These are phyloP conservation scores for Drosophila sordidula DNA, from an alignment of 2,888 invertebrate genomes.

Conservation along the genomic window DNA sequence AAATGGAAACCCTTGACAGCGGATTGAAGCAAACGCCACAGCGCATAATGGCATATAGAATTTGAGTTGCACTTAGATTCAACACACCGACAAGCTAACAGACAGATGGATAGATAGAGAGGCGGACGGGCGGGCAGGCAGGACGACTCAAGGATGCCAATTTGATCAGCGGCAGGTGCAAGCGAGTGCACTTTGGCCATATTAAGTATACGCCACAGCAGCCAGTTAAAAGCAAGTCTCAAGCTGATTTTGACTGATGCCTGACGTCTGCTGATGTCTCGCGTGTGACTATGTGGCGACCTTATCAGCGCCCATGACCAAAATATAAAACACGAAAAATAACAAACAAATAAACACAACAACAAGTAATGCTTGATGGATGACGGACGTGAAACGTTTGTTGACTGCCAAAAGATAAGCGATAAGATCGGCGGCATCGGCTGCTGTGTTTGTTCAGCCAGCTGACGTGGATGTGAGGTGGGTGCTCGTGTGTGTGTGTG, in stretches of 20 bases:
- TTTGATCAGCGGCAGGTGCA: neutral
- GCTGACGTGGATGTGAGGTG: conserved; percentile 16
- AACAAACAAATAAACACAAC: conserved; percentile 7
- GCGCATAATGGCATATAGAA: conserved; percentile 23
- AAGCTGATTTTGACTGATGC: conserved; percentile 12
- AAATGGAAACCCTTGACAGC: conserved; percentile 25
- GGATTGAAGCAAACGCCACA: neutral
- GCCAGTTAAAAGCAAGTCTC: conserved; percentile 8
- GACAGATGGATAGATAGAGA: neutral
- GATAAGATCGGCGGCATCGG: conserved; percentile 63
- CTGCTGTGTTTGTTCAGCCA: conserved; percentile 54
- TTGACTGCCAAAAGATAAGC: conserved; percentile 58
- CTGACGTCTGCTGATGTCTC: conserved; percentile 40
- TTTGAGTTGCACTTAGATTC: conserved; percentile 42
- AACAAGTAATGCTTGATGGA: conserved; percentile 12
- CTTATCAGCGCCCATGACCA: conserved; percentile 58
- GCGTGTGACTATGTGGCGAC: conserved; percentile 61
- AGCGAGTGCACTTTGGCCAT: conserved; percentile 10
- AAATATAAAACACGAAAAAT: conserved; percentile 7
- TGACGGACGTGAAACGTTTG: conserved; percentile 48
- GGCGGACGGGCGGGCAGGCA: no score
- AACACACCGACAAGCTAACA: conserved; percentile 17
- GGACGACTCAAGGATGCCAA: neutral
- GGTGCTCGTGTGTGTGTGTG: conserved; percentile 3
- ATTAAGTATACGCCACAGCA: conserved; percentile 48